These are phyloP conservation scores for Amphiduros pacificus DNA, from an alignment of 2,888 invertebrate genomes.

Conservation along the genomic window DNA sequence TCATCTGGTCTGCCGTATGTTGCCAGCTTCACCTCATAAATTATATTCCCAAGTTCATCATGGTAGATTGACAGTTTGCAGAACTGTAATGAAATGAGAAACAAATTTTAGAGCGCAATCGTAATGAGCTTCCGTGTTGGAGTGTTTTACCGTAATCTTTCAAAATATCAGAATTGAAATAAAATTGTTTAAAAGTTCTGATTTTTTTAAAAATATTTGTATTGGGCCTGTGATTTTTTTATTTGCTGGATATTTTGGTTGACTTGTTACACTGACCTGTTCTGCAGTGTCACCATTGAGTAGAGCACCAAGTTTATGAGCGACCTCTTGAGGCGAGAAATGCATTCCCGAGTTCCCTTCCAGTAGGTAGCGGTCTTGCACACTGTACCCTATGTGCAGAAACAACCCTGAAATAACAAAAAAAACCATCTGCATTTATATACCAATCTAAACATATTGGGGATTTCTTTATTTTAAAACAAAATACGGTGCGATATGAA, in stretches of 20 bases:
- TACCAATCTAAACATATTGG: no score
- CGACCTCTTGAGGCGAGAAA: slow-evolving; percentile 16
- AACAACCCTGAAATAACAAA: slow-evolving; percentile 28
- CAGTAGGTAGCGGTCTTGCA: slow-evolving; percentile 24
- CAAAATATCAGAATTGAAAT: neutral
- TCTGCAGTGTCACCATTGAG: slow-evolving; percentile 27
- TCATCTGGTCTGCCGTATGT: neutral
- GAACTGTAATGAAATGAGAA: slow-evolving; percentile 18
- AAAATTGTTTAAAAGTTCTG: neutral
- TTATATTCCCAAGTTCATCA: slow-evolving; percentile 18
- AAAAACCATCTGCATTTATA: no score
- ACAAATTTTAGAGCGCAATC: neutral
- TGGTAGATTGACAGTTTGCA: slow-evolving; percentile 20
- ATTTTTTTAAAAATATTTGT: neutral
- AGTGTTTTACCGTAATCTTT: neutral
- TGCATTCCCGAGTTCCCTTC: slow-evolving; percentile 21
- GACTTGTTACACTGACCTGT: slow-evolving; percentile 18
- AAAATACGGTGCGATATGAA: no score
- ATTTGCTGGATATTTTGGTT: neutral
- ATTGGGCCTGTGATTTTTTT: neutral
- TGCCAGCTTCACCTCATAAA: slow-evolving; percentile 20
- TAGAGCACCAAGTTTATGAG: slow-evolving; percentile 24
- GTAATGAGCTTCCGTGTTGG: neutral
- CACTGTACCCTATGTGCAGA: slow-evolving; percentile 29
- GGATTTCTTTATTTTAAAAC: no score